Evolutionary conservation across 2,888 invertebrate species (phyloP), one percentile per base, ranked within the genome.

Genomic region (Lepidocyrtoides sp.): DNA sequence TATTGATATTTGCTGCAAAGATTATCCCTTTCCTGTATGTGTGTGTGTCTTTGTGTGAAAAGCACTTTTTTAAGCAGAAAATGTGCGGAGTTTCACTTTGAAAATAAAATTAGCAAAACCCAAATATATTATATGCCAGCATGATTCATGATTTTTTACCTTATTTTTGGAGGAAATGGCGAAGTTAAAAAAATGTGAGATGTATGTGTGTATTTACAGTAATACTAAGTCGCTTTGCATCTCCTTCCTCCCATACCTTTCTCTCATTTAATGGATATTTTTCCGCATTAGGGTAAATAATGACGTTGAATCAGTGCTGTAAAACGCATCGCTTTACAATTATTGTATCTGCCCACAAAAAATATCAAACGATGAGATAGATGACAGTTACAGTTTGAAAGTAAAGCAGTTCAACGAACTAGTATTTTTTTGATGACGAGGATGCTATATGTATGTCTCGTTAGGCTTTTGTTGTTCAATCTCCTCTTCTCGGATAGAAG

Each of bases 381-480:
- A 86, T 91, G 91, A 87, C 91, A 91, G 91, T 75, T 91, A 91
- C 91, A 91, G 91, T 86, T 91, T 82, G 91, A 91, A 91, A 91
- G 91, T 91, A 91, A 91, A 91, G 91, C 91, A 91, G 91, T 91
- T 91, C 91, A 91, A 91, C 91, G 91, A 91, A 91, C 91, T 87
- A 75, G 75, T 75, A 48, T 48, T 75, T 75, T 75, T 26, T 0
- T 29, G 26, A 29, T n/a, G 32, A 36, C 20, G 20, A 36, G 1
- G 66, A 32, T 69, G 17, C n/a, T n/a, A 20, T 36, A 69, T 69
- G 66, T 36, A 60, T 60, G 36, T 69, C 66, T 69, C 26, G 23
- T 54, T 32, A 12, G 36, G 57, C 57, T 32, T 63, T 63, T 82
- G 23, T 44, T 82, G 23, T 44, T 44, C 60, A 26, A 41, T 82